Evolutionary conservation across 2,113 vertebrate species (phyloP), one percentile per base, ranked within the genome.

Genomic region (Coracopsis vasa): DNA sequence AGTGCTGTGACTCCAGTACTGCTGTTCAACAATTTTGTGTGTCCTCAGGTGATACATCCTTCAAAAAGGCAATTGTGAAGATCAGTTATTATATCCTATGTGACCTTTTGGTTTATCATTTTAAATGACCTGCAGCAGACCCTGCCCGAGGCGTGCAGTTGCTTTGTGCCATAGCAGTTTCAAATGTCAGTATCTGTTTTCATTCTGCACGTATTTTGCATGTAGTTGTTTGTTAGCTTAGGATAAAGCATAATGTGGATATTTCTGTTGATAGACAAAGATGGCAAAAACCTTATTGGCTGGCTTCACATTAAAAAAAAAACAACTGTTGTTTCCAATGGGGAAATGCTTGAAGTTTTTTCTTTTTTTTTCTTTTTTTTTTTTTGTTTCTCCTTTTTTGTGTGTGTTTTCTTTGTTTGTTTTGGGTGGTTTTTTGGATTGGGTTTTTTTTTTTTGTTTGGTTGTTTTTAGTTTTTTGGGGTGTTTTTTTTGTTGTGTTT

Each of bases 31-130:
- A 70, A 25, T 58, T 72, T 6, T 66, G 10, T 65, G 21, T 87
- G 13, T 74, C 91, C 81, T 88, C 72, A 92, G 93, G 92, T 89
- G 70, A 90, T 53, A 13, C 58, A 94, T 97, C 81, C 58, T 90
- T 96, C 81, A 94, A 58, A 95, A 91, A 79, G 45, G 75, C 90
- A 86, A 67, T 77, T 86, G 83, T 54, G 79, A 95, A 71, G 79
- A 77, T 66, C 67, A 62, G 45, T 82, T 92, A 39, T 90, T 88
- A 91, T 92, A 86, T 61, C 45, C 50, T 58, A 10, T 66, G 42
- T 88, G 92, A 90, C 93, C 81, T 88, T 90, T 93, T 61, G 75
- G 77, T 95, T 94, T 95, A 80, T 97, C 61, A 90, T 95, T 95
- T 92, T 64, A 92, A 92, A 96, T 92, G 94, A 92, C 88, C 95